phyloP scores from a whole-genome alignment of 2,888 invertebrate genomes.

The Eutolmus rufibarbis region DNA sequence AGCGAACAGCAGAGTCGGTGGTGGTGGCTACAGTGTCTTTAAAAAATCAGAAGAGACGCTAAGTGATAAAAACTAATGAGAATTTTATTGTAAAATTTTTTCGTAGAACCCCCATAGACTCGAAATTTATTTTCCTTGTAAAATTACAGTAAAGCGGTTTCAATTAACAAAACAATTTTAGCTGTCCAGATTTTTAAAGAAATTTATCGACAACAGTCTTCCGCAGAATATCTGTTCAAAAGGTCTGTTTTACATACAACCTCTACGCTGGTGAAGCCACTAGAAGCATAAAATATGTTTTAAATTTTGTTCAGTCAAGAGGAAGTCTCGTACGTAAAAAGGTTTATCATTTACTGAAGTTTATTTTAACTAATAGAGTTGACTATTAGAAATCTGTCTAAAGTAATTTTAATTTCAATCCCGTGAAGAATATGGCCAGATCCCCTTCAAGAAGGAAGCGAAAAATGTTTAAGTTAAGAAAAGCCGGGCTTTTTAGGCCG shows the following conservation, averaged over 20 bases:
- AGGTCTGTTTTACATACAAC: background rate
- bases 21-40: background rate
- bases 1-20: background rate
- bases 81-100: background rate
- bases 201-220: background rate
- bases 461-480: background rate
- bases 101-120: no score
- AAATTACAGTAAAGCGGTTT: no score
- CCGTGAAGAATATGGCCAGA: background rate
- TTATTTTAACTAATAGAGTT: background rate
- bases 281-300: background rate
- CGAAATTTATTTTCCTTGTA: no score
- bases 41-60: background rate
- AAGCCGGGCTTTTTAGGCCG: background rate
- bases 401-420: no score
- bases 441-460: background rate
- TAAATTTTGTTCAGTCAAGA: background rate
- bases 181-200: background rate
- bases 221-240: background rate
- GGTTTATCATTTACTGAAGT: background rate
- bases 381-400: no score
- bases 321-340: background rate
- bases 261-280: background rate
- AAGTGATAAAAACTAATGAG: background rate
- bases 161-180: no score